A percentile compares a stretch with the other conserved stretches of the same genome.
These are phyloP conservation scores for Apamea anceps DNA, from an alignment of 2,888 invertebrate genomes.

Conservation along the genomic window DNA sequence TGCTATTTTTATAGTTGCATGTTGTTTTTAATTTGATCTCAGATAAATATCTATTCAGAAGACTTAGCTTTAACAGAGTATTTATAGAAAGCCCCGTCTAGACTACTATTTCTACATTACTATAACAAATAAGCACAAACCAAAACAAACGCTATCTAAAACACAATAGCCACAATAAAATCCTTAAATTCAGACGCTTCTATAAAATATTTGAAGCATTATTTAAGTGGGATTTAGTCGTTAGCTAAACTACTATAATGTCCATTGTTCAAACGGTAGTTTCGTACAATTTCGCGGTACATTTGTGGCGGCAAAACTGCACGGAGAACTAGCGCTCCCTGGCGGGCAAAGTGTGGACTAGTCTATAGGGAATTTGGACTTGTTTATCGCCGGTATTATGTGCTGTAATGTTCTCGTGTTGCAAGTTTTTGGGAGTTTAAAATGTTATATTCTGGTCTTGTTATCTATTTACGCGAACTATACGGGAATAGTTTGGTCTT, in stretches of 20 bases:
- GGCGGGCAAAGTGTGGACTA: constrained; percentile 59
- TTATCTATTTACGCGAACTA: constrained; percentile 41
- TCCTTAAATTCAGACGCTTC: constrained; percentile 53
- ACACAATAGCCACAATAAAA: constrained; percentile 54
- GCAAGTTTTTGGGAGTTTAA: constrained; percentile 47
- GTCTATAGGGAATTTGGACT: constrained; percentile 58
- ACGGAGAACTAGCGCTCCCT: constrained; percentile 65
- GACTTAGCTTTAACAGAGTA: neutral
- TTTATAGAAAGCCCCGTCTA: neutral
- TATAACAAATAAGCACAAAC: neutral
- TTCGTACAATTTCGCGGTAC: constrained; percentile 79
- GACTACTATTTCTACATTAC: neutral
- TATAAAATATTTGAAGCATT: constrained; percentile 74
- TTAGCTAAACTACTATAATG: constrained; percentile 80
- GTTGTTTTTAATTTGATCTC: neutral
- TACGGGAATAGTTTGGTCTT: constrained; percentile 13
- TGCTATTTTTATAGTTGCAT: neutral
- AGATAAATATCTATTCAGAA: neutral
- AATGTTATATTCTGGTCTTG: constrained; percentile 43
- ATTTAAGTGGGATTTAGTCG: constrained; percentile 77
- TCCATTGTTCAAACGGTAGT: constrained; percentile 78
- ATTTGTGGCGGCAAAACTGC: constrained; percentile 74
- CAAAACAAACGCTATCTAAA: constrained; percentile 29
- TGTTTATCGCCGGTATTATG: constrained; percentile 60
- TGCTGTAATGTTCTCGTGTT: constrained; percentile 47